Percentiles rank a stretch among this genome's conserved stretches.
phyloP scores from a whole-genome alignment of 2,113 vertebrate species.

The Heterotilapia buettikoferi region DNA sequence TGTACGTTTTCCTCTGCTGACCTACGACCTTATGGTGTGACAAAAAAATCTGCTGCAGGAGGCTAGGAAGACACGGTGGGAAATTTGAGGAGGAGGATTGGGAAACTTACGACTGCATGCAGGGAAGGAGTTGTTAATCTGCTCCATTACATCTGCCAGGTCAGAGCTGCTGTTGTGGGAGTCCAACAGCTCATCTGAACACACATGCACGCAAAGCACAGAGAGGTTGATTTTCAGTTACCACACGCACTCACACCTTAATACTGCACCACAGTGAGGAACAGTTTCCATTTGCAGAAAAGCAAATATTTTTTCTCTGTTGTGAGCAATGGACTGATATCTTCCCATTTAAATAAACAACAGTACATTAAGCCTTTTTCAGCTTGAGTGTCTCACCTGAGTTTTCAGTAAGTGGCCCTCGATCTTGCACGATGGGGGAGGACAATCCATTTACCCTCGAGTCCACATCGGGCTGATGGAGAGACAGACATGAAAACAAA shows the following conservation, averaged over 20 bases:
- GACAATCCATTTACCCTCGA: conserved; percentile 82
- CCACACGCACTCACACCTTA: not conserved
- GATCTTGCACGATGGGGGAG: conserved; percentile 76
- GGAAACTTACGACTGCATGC: conserved; percentile 87
- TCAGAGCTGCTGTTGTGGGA: conserved; percentile 84
- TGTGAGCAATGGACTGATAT: not conserved
- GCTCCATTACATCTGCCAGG: conserved; percentile 93
- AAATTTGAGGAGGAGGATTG: not conserved
- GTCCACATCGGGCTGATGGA: conserved; percentile 82
- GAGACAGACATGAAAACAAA: not conserved
- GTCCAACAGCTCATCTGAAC: conserved; percentile 81
- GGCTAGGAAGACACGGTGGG: not conserved
- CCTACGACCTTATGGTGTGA: not conserved
- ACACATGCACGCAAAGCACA: conserved; percentile 11
- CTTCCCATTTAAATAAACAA: not conserved
- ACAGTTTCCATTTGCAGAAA: not conserved
- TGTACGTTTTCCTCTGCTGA: not conserved
- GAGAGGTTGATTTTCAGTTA: not conserved
- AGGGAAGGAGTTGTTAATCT: conserved; percentile 93
- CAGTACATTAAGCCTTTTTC: not conserved
- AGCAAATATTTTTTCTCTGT: not conserved
- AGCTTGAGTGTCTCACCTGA: conserved; percentile 72
- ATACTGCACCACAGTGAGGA: not conserved
- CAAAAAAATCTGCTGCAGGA: conserved; percentile 19
- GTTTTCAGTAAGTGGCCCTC: conserved; percentile 73